Conservation (phyloP, 1,140 invertebrate genomes). For the Nilaparvata lugens region DNA sequence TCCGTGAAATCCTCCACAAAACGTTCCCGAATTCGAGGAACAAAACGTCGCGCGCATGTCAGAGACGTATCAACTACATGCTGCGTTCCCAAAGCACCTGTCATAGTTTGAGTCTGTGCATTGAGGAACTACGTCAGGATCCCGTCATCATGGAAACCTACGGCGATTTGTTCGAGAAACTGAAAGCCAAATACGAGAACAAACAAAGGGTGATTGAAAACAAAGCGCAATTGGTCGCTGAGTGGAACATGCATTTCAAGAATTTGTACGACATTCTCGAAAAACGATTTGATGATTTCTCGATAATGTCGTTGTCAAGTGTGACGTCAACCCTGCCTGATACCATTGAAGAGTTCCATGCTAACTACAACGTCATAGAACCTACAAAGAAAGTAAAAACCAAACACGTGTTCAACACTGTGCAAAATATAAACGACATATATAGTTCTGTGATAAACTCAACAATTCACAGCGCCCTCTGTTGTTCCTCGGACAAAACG, state of each 20-base stretch:
- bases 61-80: slow-evolving; percentile 52
- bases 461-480: slow-evolving; percentile 44
- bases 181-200: slow-evolving; percentile 22
- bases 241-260: slow-evolving; percentile 4
- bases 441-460: slow-evolving; percentile 30
- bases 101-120: slow-evolving; percentile 45
- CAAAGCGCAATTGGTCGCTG: slow-evolving; percentile 19
- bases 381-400: background rate
- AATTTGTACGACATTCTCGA: background rate
- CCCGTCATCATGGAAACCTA: slow-evolving; percentile 37
- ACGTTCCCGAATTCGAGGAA: slow-evolving; percentile 42
- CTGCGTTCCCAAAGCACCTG: slow-evolving; percentile 46
- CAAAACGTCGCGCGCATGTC: slow-evolving; percentile 61
- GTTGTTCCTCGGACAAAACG: slow-evolving; percentile 46
- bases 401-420: slow-evolving; percentile 23
- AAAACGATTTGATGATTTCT: too few relatives aligned
- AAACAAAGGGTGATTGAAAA: too few relatives aligned
- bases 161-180: slow-evolving; percentile 26
- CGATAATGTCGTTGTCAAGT: too few relatives aligned
- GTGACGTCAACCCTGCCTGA: slow-evolving; percentile 15
- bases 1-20: slow-evolving; percentile 53
- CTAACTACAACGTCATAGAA: slow-evolving; percentile 9
- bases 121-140: slow-evolving; percentile 51
- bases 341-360: slow-evolving; percentile 19
- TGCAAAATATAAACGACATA: slow-evolving; percentile 32